Percentiles rank a stretch among this genome's conserved stretches.
Evolutionary conservation across 2,797 vertebrate species (phyloP).

Genomic region (Podarcis lilfordi): DNA sequence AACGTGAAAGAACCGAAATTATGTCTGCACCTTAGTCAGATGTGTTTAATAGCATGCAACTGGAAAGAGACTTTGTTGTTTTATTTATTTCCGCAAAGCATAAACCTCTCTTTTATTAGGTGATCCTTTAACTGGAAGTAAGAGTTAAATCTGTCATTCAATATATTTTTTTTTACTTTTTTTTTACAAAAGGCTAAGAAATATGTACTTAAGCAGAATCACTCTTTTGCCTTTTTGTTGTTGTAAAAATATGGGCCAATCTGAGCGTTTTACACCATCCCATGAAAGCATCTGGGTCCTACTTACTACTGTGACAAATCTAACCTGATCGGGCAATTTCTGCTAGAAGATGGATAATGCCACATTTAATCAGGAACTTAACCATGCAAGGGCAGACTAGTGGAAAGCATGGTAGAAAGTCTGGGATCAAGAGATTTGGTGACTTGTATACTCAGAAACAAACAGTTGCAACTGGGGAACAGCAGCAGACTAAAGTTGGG

Average conservation of each 20-base stretch:
- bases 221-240: background rate
- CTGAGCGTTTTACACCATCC: background rate
- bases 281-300: background rate
- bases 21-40: background rate
- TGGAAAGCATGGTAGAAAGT: background rate
- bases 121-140: background rate
- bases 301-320: background rate
- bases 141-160: background rate
- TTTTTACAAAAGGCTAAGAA: background rate
- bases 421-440: background rate
- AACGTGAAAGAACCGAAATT: background rate
- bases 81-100: background rate
- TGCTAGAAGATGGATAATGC: constrained; percentile 17
- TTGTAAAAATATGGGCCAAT: background rate
- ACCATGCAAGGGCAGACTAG: background rate
- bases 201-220: background rate
- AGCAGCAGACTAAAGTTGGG: background rate
- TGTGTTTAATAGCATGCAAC: background rate
- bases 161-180: too few species aligned
- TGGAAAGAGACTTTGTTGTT: background rate
- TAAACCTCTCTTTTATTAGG: background rate
- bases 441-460: background rate
- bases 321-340: constrained; percentile 11
- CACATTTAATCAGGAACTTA: constrained; percentile 4
- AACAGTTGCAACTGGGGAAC: background rate